These are phyloP conservation scores for Plectus sambesii DNA, from an alignment of 1,140 invertebrate genomes.

Conservation along the genomic window DNA sequence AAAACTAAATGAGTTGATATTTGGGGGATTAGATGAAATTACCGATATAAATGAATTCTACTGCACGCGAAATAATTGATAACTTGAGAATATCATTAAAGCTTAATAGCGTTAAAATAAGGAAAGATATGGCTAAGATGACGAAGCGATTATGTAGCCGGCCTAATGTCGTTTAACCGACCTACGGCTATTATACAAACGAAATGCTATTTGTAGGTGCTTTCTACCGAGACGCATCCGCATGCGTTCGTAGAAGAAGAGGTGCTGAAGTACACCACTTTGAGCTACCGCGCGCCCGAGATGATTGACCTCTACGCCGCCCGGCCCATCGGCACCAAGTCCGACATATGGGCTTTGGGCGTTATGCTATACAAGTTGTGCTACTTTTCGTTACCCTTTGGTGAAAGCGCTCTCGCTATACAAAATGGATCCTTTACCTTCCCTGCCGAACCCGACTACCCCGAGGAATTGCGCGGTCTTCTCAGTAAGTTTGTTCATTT, in stretches of 20 bases:
- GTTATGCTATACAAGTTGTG: slow-evolving; percentile 81
- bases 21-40: no score
- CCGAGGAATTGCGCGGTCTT: slow-evolving; percentile 34
- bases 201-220: slow-evolving; percentile 19
- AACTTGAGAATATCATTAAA: no score
- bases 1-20: no score
- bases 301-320: slow-evolving; percentile 87
- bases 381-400: slow-evolving; percentile 81
- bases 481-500: slow-evolving; percentile 32
- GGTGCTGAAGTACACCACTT: slow-evolving; percentile 78
- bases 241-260: slow-evolving; percentile 60
- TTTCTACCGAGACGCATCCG: slow-evolving; percentile 15
- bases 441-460: slow-evolving; percentile 50
- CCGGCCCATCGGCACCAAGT: slow-evolving; percentile 61
- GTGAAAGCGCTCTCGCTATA: slow-evolving; percentile 81
- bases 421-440: slow-evolving; percentile 77
- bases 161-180: no score
- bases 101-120: no score
- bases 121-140: no score
- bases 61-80: no score
- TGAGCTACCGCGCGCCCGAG: slow-evolving; percentile 82
- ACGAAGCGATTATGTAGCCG: no score
- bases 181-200: no score
- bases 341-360: slow-evolving; percentile 61
- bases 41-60: no score